Percentiles rank a stretch among this genome's conserved stretches.
These are phyloP conservation scores for Cardinalis cardinalis DNA, from an alignment of 2,113 vertebrate genomes.

Conservation along the genomic window DNA sequence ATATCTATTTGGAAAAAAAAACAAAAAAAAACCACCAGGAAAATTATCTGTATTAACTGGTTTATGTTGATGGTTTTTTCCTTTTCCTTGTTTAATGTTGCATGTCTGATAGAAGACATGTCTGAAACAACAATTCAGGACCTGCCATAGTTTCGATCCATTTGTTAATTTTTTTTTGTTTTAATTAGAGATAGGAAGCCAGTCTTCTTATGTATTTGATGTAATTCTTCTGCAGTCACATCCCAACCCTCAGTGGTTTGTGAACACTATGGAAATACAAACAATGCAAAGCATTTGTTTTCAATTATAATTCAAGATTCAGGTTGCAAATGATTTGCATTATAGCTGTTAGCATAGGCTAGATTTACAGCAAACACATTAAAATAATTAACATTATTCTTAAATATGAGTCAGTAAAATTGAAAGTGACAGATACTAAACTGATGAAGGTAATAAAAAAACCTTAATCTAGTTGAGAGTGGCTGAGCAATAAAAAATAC, in stretches of 20 bases:
- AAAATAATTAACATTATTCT: constrained; percentile 59
- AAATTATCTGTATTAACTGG: not conserved
- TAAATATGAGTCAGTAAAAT: constrained; percentile 47
- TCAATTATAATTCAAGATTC: constrained; percentile 10
- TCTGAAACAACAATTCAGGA: not conserved
- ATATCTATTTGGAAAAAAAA: not conserved
- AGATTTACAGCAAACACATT: constrained; percentile 53
- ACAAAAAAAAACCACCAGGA: not conserved
- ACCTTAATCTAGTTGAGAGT: constrained; percentile 22
- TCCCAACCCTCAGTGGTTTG: not conserved
- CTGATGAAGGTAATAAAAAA: constrained; percentile 48
- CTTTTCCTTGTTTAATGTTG: not conserved
- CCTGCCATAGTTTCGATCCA: not conserved
- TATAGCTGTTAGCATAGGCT: not conserved
- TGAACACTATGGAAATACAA: not conserved
- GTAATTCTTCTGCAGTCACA: not conserved
- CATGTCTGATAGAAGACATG: not conserved
- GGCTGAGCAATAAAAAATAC: constrained; percentile 25
- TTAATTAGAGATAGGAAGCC: not conserved
- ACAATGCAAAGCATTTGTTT: not conserved
- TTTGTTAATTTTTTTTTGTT: not conserved
- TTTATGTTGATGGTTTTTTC: not conserved
- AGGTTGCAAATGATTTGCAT: constrained; percentile 7
- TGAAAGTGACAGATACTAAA: constrained; percentile 49
- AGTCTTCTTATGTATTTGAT: not conserved